Base-by-base conservation (phyloP, 2,797 vertebrate species). In the Nannoperca obscura region DNA sequence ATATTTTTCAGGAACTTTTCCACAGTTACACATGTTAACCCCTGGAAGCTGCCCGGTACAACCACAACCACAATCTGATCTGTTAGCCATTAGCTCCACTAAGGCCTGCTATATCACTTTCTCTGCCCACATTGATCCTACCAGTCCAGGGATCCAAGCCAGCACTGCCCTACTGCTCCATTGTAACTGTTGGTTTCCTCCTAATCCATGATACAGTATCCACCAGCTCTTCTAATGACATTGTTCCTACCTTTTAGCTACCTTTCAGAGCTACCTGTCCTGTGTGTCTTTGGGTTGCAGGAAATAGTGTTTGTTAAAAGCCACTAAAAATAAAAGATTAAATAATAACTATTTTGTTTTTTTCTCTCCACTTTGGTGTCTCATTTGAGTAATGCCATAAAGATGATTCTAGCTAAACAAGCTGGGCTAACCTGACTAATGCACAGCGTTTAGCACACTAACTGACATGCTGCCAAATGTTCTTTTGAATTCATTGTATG, bases 381-480 rank as follows among this genome's bases (percentile, higher is more conserved):
- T 63, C 74, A 30, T 61, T 62, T 40, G 20, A 13, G 6, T 61
- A 66, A 38, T 19, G 19, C 22, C 19, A 36, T 75, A 7, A 67
- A 52, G 5, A 6, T 2, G 32, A 49, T 49, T 57, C 44, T 27
- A 13, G 58, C 36, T 27, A 34, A 80, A 78, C 74, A 60, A 69
- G 68, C 58, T 67, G 19, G 38, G 27, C 54, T 67, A 44, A 67
- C 49, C 53, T 59, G 20, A 42, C 44, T 57, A 42, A 75, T 63
- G 20, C 47, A 49, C 42, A 17, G 13, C 11, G 42, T 10, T 65
- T 30, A 50, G 24, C 34, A 34, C 24, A 57, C 36, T 38, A 36
- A 58, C 30, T 7, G 32, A 68, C 36, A 59, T 14, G 4, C 20
- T 20, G 53, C 67, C 54, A 75, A 22, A 47, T 7, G 7, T 42